phyloP scores from a whole-genome alignment of 2,888 invertebrate species.

The Leptopilina syphax region DNA sequence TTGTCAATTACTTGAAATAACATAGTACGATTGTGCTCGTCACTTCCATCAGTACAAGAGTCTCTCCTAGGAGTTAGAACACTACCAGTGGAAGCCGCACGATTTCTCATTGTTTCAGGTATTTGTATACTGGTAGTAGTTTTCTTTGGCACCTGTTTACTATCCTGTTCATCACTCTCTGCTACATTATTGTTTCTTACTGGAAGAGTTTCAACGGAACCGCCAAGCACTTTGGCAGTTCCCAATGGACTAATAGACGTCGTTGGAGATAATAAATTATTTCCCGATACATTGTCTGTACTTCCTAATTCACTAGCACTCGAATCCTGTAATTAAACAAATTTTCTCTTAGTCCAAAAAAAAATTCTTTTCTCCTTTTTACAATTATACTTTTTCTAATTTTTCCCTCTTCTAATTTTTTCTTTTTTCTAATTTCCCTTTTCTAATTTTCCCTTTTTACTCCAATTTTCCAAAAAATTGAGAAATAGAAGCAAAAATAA shows the following conservation, averaged over 20 bases:
- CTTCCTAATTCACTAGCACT: conserved; percentile 70
- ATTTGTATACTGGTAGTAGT: conserved; percentile 49
- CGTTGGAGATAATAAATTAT: conserved; percentile 67
- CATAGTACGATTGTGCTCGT: conserved; percentile 94
- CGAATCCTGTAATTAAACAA: conserved; percentile 65
- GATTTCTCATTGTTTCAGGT: conserved; percentile 71
- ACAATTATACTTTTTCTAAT: no score
- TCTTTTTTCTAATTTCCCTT: no score
- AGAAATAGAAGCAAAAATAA: no score
- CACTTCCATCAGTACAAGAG: conserved; percentile 65
- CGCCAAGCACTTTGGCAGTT: conserved; percentile 49
- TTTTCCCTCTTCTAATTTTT: no score
- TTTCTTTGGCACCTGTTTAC: conserved; percentile 58
- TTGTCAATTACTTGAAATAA: conserved; percentile 85
- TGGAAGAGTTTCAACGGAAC: conserved; percentile 70
- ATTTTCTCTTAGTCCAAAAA: no score
- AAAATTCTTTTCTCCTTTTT: no score
- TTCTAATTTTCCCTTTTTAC: no score
- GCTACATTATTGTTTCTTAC: conserved; percentile 54
- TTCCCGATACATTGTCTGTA: conserved; percentile 72
- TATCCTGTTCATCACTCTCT: conserved; percentile 60
- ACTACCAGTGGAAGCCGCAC: conserved; percentile 77
- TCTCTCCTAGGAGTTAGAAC: conserved; percentile 70
- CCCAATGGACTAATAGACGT: conserved; percentile 62
- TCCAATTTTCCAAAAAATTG: no score